These are phyloP conservation scores for Xerus rutilus DNA, from an alignment of 2,797 vertebrate species.

Conservation along the genomic window DNA sequence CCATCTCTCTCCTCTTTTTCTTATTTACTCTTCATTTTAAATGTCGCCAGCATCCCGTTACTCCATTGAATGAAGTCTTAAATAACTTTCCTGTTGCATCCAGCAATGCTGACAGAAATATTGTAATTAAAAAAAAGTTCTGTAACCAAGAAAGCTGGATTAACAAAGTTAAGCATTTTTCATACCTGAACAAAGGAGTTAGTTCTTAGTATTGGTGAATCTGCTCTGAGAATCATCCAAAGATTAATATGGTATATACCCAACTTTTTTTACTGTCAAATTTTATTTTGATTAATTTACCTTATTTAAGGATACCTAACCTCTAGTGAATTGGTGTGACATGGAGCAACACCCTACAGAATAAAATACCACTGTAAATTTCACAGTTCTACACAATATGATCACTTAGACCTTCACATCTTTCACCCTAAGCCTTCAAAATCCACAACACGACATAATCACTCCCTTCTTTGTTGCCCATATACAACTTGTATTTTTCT, in stretches of 20 bases:
- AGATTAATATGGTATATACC: not conserved
- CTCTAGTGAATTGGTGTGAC: not conserved
- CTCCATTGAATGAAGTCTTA: not conserved
- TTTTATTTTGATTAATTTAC: slow-evolving; percentile 30
- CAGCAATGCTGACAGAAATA: not conserved
- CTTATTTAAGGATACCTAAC: not conserved
- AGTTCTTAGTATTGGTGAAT: slow-evolving; percentile 5
- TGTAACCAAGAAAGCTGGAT: not conserved
- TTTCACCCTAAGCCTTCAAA: not conserved
- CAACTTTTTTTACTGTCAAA: not conserved
- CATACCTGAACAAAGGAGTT: not conserved
- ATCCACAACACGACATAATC: too few species aligned
- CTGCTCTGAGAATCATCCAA: not conserved
- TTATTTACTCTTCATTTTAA: not conserved
- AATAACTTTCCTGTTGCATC: not conserved
- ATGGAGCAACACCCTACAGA: not conserved
- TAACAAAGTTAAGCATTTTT: not conserved
- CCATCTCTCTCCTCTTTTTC: not conserved
- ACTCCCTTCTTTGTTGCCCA: not conserved
- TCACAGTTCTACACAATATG: not conserved
- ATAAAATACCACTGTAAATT: not conserved
- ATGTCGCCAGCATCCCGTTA: not conserved
- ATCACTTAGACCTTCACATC: too few species aligned
- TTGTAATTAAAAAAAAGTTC: not conserved
- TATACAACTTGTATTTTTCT: not conserved